Conservation (phyloP, 2,797 vertebrate species). For the Myotis myotis region DNA sequence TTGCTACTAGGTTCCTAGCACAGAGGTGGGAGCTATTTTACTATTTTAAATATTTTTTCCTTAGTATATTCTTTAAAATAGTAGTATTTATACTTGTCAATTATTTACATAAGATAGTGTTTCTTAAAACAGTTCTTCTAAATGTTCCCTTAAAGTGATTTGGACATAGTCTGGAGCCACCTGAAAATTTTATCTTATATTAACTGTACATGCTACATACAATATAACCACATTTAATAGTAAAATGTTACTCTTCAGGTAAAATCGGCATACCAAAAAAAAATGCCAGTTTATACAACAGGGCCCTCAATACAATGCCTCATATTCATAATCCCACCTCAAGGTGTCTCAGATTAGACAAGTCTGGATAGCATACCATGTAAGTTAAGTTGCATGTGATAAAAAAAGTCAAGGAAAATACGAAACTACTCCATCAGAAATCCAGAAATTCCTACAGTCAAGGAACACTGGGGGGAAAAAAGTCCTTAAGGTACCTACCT, state of each 20-base stretch:
- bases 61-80: constrained; percentile 36
- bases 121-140: constrained; percentile 22
- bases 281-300: not conserved
- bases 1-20: not conserved
- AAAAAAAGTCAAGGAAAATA: constrained; percentile 48
- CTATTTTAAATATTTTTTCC: not conserved
- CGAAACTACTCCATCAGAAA: not conserved
- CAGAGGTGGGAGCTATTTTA: not conserved
- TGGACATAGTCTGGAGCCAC: not conserved
- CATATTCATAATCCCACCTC: not conserved
- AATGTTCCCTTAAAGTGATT: constrained; percentile 15
- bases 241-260: constrained; percentile 31
- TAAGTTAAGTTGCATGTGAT: not conserved
- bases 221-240: constrained; percentile 11
- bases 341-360: constrained; percentile 29
- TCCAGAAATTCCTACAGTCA: not conserved
- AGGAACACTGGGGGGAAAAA: not conserved
- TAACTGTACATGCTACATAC: not conserved
- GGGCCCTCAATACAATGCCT: not conserved
- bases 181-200: constrained; percentile 36
- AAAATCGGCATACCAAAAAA: constrained; percentile 52
- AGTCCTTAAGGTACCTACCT: not conserved
- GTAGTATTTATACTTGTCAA: not conserved
- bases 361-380: not conserved
- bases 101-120: constrained; percentile 7